Evolutionary conservation across 1,140 invertebrate species (phyloP), one percentile per base, ranked within the genome.

Genomic region (Aphis gossypii): DNA sequence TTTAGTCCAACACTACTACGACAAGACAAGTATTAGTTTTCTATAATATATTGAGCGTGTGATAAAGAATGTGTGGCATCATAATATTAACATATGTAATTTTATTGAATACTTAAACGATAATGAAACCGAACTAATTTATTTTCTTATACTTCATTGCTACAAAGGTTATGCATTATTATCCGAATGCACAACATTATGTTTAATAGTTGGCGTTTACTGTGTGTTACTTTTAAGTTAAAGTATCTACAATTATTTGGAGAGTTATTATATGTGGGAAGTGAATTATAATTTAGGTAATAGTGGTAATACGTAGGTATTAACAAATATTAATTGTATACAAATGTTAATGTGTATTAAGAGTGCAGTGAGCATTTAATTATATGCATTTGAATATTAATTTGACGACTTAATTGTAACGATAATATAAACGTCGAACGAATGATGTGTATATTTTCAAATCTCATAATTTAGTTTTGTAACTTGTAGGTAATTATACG

Each of bases 361-460:
- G 8, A 84, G 38, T 41, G 5, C 14, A 14, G 30, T n/a, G 21
- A 84, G 41, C 44, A 41, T 41, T 84, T 41, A 41, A 25, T 84
- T 84, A 9, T 9, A 84, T 21, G n/a, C 6, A 4, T 41, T 84
- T 84, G 9, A 84, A 41, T 11, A 84, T 84, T 25, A 8, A 84
- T 84, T 84, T 84, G 11, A 84, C 83, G 23, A 84, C 60, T 44
- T 41, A 84, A 84, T 41, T 84, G 38, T 84, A 84, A 84, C 23
- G 38, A 41, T 14, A 41, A 44, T 9, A 41, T 25, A 25, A 84
- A 25, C n/a, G 5, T n/a, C n/a, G 14, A n/a, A 76, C 60, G n/a
- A 76, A n/a, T 44, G 9, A 41, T 84, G 23, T 9, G 41, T 8
- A 23, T 11, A 44, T 84, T 41, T 84, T 83, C 3, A 83, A 38